phyloP scores from a whole-genome alignment of 1,140 invertebrate genomes.

The Sitophilus oryzae region DNA sequence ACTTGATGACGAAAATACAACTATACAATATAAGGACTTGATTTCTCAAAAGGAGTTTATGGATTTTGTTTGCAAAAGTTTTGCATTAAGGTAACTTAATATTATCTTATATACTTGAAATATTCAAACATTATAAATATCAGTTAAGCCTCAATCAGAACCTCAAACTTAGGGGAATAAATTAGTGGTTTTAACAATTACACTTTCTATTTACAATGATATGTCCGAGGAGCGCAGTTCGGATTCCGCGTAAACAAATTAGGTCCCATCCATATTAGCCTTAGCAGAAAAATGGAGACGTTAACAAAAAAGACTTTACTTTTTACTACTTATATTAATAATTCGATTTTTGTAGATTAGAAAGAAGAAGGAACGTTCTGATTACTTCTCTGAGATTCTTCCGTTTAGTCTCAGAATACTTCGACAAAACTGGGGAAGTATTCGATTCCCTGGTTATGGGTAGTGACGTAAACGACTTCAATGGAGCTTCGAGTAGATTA shows the following conservation, averaged over 20 bases:
- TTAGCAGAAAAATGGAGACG: no score
- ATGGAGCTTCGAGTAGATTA: constrained; percentile 51
- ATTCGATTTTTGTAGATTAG: constrained; percentile 48
- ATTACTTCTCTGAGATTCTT: constrained; percentile 73
- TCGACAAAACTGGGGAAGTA: constrained; percentile 58
- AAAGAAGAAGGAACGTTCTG: constrained; percentile 66
- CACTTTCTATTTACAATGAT: no score
- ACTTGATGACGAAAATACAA: constrained; percentile 45
- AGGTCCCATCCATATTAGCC: no score
- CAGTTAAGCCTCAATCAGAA: no score
- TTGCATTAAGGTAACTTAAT: constrained; percentile 63
- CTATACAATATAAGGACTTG: constrained; percentile 48
- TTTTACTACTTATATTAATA: background rate
- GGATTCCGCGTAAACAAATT: no score
- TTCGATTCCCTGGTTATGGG: constrained; percentile 62
- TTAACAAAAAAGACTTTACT: background rate
- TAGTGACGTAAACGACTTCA: constrained; percentile 50
- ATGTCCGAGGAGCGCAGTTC: no score
- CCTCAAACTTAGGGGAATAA: no score
- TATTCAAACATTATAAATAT: no score
- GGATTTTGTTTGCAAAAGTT: constrained; percentile 74
- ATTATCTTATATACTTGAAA: no score
- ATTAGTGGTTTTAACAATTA: no score
- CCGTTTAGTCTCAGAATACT: constrained; percentile 67
- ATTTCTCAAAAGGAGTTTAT: constrained; percentile 67